Evolutionary conservation across 1,140 invertebrate species (phyloP), one percentile per base, ranked within the genome.

Genomic region (Drosophila gunungcola): DNA sequence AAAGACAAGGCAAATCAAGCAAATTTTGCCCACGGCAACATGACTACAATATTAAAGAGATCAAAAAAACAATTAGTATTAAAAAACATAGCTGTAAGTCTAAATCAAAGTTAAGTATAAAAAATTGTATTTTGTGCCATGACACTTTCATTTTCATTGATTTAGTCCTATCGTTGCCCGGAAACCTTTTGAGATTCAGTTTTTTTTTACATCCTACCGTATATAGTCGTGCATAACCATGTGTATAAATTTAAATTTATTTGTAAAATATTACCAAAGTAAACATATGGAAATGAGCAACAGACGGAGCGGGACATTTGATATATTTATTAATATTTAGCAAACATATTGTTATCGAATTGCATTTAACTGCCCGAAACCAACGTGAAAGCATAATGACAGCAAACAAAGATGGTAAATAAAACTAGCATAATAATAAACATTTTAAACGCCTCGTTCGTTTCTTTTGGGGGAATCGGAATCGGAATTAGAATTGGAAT

Each of bases 261-360:
- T 69, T 78, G 54, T 78, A 78, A 69, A 49, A 64, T 78, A 72
- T 78, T 72, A 58, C 57, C 41, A 64, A 58, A 36, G 41, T 52
- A 76, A 78, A 69, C n/a, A 63, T 21, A 48, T 29, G 58, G 21
- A 70, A 64, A 62, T 77, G 54, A 64, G 58, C 57, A 78, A 49
- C 57, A 43, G 36, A 5, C 11, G 38, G 11, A 32, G 49, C 41
- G 10, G 38, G 36, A 79, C 49, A 80, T 78, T 89, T 80, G 80
- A 84, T 89, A 89, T 84, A 89, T 89, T 89, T 84, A 89, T 80
- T 80, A 89, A 84, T 58, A 80, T 72, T 88, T 84, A 88, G 84
- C 55, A 70, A 89, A 90, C 85, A 89, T 89, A 89, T 90, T 89
- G 84, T 89, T 89, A 89, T 89, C 78, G 75, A 68, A 89, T 68